A percentile compares a stretch with the other conserved stretches of the same genome.
Conservation (phyloP, 2,113 vertebrate genomes). For the Serinus canaria region DNA sequence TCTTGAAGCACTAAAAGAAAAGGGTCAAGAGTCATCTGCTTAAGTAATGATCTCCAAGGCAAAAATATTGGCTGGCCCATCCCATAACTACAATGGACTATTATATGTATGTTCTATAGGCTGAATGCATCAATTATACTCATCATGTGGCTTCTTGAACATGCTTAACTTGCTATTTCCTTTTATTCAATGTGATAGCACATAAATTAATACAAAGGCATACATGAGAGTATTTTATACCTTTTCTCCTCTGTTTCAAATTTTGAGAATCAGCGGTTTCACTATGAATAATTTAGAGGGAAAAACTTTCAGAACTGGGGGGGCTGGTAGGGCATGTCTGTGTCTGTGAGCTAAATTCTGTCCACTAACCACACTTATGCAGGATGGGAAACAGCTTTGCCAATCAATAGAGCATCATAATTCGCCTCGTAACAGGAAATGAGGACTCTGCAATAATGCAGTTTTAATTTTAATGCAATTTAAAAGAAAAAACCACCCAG, state of each 20-base stretch:
- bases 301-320: neutral
- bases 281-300: constrained; percentile 44
- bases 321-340: neutral
- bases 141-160: constrained; percentile 22
- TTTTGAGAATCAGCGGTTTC: constrained; percentile 30
- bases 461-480: constrained; percentile 55
- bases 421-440: constrained; percentile 56
- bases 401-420: constrained; percentile 56
- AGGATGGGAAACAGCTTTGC: constrained; percentile 48
- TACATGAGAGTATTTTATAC: constrained; percentile 31
- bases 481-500: neutral
- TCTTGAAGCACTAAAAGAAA: constrained; percentile 53
- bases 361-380: constrained; percentile 12
- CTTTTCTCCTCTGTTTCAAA: constrained; percentile 18
- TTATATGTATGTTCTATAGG: constrained; percentile 43
- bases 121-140: constrained; percentile 60
- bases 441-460: constrained; percentile 39
- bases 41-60: constrained; percentile 64
- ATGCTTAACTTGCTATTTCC: constrained; percentile 47
- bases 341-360: neutral
- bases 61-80: constrained; percentile 45
- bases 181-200: constrained; percentile 24
- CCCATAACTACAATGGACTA: constrained; percentile 47
- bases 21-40: constrained; percentile 68
- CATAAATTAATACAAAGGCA: constrained; percentile 42